A percentile compares a stretch with the other conserved stretches of the same genome.
These are phyloP conservation scores for Cairina moschata DNA, from an alignment of 2,113 vertebrate species.

Conservation along the genomic window DNA sequence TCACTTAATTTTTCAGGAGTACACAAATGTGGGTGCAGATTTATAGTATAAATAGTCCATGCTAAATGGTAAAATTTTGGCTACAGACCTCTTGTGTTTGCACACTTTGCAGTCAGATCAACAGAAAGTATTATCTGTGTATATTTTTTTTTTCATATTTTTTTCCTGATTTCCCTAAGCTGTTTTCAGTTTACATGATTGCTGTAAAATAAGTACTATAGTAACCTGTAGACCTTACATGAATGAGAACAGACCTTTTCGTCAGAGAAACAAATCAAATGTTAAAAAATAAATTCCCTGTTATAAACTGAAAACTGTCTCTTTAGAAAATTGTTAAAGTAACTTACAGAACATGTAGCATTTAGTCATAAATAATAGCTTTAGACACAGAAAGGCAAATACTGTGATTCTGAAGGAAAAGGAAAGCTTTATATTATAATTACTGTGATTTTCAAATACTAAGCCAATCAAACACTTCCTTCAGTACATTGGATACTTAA, in stretches of 20 bases:
- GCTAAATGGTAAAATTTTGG: background rate
- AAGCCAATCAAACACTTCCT: background rate
- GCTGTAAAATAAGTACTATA: background rate
- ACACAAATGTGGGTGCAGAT: background rate
- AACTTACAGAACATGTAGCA: background rate
- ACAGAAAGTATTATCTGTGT: fast-evolving
- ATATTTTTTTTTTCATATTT: background rate
- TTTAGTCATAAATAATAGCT: background rate
- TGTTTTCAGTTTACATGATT: background rate
- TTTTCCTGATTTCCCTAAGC: background rate
- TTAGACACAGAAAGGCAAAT: background rate
- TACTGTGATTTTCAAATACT: background rate
- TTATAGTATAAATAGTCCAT: background rate
- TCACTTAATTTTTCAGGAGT: background rate
- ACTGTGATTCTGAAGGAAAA: background rate
- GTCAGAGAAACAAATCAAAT: background rate
- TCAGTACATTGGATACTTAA: background rate
- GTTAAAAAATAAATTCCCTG: background rate
- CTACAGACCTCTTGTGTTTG: background rate
- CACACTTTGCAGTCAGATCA: background rate
- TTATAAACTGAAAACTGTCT: background rate
- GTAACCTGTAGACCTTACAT: background rate
- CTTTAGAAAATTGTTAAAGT: background rate
- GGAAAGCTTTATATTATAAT: background rate
- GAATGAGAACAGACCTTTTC: background rate